phyloP scores from a whole-genome alignment of 2,888 invertebrate species.

The Holacanthella duospinosa region DNA sequence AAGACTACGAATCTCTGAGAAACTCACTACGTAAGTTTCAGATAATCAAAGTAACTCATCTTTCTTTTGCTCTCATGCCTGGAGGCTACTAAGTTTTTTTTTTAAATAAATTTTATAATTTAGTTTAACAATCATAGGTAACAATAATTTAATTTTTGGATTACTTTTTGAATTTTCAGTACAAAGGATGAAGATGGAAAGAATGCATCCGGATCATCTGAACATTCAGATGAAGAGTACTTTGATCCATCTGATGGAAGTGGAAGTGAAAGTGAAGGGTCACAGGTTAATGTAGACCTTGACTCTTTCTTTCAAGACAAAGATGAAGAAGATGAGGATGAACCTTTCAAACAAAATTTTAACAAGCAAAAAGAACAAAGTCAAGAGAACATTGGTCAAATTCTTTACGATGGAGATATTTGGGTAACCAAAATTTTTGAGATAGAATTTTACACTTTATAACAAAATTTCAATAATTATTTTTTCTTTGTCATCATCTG shows the following conservation, averaged over 20 bases:
- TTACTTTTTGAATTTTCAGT: neutral
- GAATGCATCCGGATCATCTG: too few species aligned
- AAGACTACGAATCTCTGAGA: neutral
- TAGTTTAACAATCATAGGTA: neutral
- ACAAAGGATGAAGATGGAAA: slow-evolving; percentile 2
- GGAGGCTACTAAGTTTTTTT: too few species aligned
- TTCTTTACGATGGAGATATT: neutral
- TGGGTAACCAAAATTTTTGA: neutral
- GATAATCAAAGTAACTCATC: neutral
- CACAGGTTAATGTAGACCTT: neutral
- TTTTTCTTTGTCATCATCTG: neutral
- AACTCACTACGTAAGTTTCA: neutral
- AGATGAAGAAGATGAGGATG: neutral
- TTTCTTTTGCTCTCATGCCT: too few species aligned
- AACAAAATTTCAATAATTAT: neutral
- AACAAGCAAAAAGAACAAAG: neutral
- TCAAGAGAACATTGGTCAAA: neutral
- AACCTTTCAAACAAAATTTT: neutral
- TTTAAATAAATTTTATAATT: too few species aligned
- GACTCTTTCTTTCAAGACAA: neutral
- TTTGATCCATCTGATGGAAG: too few species aligned
- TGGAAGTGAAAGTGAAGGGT: too few species aligned
- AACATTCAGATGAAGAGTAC: too few species aligned
- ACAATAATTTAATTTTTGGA: neutral
- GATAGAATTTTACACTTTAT: neutral